phyloP scores from a whole-genome alignment of 1,140 invertebrate genomes.

The Periplaneta americana region DNA sequence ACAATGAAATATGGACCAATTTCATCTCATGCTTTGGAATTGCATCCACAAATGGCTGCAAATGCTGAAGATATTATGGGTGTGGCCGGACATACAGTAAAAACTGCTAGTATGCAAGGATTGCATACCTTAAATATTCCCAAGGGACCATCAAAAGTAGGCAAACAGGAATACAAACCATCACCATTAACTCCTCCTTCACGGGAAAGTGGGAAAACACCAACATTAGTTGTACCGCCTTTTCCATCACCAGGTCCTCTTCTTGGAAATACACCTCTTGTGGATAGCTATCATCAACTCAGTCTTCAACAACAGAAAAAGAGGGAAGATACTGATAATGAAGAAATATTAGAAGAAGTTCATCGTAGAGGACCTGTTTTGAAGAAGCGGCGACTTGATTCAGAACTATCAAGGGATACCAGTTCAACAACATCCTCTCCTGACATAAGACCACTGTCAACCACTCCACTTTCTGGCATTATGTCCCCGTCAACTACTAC shows the following conservation, averaged over 20 bases:
- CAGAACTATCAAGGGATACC: slow-evolving; percentile 4
- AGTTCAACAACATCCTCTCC: not conserved
- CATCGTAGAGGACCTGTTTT: not conserved
- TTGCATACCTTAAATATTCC: not conserved
- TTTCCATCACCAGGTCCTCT: slow-evolving; percentile 68
- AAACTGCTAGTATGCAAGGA: not conserved
- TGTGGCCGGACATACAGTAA: not conserved
- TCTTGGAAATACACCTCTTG: slow-evolving; percentile 68
- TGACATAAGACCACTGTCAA: not conserved
- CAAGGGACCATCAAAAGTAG: not conserved
- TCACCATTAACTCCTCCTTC: not conserved
- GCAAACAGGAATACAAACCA: not conserved
- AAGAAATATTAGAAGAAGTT: not conserved
- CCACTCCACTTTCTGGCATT: not conserved
- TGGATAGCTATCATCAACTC: slow-evolving; percentile 42
- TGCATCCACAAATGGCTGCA: not conserved
- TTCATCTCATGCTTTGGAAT: not conserved
- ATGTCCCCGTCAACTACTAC: not conserved
- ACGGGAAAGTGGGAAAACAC: not conserved
- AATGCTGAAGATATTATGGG: not conserved
- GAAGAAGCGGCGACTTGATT: slow-evolving; percentile 9
- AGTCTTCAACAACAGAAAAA: slow-evolving; percentile 17
- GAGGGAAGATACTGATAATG: not conserved
- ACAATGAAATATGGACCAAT: not conserved
- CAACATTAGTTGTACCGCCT: not conserved